phyloP scores from a whole-genome alignment of 2,888 invertebrate species.

The Bugula neritina region DNA sequence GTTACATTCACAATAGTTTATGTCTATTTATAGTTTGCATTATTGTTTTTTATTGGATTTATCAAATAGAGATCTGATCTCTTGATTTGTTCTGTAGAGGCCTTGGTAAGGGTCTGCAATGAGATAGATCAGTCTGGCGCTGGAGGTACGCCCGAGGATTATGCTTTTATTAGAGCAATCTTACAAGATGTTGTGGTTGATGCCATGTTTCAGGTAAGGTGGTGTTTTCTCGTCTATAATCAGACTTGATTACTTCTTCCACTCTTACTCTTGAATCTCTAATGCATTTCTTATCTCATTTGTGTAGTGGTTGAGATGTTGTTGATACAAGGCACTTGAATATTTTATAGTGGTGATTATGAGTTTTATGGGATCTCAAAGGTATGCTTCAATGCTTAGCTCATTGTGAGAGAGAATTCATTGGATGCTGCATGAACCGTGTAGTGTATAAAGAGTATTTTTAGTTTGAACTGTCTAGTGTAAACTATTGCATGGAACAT shows the following conservation, averaged over 20 bases:
- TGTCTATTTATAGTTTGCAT: too few species aligned
- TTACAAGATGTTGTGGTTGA: constrained; percentile 25
- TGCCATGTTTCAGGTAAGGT: constrained; percentile 26
- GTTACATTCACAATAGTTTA: too few species aligned
- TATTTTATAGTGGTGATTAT: neutral
- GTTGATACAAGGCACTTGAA: neutral
- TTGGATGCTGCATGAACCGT: neutral
- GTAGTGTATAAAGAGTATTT: neutral
- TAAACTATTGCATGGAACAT: neutral
- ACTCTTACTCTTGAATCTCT: too few species aligned
- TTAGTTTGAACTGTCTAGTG: neutral
- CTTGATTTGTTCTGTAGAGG: too few species aligned
- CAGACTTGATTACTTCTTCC: too few species aligned
- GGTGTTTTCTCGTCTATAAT: neutral
- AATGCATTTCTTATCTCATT: too few species aligned
- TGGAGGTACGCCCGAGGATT: constrained; percentile 7
- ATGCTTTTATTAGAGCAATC: constrained; percentile 13
- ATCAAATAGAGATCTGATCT: too few species aligned
- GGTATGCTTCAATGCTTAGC: neutral
- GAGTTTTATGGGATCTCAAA: neutral
- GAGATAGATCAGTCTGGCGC: constrained; percentile 23
- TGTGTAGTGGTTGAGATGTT: too few species aligned
- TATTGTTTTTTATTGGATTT: too few species aligned
- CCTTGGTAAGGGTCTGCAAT: constrained; percentile 9
- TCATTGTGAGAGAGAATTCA: neutral